A percentile compares a stretch with the other conserved stretches of the same genome.
Evolutionary conservation across 2,113 vertebrate genomes (phyloP).

Genomic region (Crypturellus undulatus): DNA sequence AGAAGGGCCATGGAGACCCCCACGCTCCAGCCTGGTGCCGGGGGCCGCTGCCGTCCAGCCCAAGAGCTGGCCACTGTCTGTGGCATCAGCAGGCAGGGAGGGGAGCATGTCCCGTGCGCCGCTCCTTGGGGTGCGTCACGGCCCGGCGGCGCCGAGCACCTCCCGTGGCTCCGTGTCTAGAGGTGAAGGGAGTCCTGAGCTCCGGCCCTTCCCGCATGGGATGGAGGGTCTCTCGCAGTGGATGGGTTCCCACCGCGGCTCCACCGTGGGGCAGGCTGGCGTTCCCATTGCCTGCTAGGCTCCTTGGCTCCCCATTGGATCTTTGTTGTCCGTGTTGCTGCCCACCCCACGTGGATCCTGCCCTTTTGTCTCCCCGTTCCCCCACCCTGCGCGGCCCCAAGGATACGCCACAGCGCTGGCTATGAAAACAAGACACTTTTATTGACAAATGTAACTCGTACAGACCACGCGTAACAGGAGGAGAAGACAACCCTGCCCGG

Average conservation of each 20-base stretch:
- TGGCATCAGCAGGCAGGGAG: neutral
- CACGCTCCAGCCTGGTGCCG: too few relatives aligned
- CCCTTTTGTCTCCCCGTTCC: neutral
- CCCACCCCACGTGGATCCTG: neutral
- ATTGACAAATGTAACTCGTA: conserved; percentile 63
- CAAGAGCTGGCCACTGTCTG: too few relatives aligned
- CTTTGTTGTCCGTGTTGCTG: too few relatives aligned
- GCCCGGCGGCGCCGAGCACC: too few relatives aligned
- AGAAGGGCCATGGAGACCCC: neutral
- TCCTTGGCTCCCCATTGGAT: neutral
- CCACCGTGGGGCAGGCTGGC: neutral
- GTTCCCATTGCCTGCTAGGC: neutral
- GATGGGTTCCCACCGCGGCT: neutral
- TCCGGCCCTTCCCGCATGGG: too few relatives aligned
- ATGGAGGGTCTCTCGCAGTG: neutral
- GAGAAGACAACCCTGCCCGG: neutral
- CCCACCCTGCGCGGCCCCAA: neutral
- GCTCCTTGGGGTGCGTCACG: too few relatives aligned
- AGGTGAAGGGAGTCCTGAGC: neutral
- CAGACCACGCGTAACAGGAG: conserved; percentile 52
- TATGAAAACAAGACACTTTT: conserved; percentile 57
- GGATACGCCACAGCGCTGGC: neutral
- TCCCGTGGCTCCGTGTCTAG: neutral
- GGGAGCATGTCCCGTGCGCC: neutral
- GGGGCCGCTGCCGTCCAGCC: neutral